Evolutionary conservation across 2,797 vertebrate genomes (phyloP).

Genomic region (Carduelis carduelis): DNA sequence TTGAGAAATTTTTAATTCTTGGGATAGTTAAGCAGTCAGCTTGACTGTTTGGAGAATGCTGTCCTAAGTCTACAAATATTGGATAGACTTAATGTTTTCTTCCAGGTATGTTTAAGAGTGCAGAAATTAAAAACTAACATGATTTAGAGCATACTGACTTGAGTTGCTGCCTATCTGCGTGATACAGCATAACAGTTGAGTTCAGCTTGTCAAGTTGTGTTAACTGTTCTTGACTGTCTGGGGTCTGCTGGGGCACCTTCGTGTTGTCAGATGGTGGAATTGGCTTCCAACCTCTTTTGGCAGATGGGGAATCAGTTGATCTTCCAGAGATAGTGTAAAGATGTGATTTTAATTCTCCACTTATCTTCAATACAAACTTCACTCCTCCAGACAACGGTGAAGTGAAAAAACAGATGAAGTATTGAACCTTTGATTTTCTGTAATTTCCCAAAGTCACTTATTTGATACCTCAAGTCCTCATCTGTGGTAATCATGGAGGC

Average conservation of each 20-base stretch:
- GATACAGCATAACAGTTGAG: neutral
- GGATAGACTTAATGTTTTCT: neutral
- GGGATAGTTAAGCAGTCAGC: neutral
- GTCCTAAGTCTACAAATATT: neutral
- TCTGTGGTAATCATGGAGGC: neutral
- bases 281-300: neutral
- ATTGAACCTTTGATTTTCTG: neutral
- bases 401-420: neutral
- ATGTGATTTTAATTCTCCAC: neutral
- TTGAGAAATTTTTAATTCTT: neutral
- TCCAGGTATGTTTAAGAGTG: neutral
- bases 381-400: neutral
- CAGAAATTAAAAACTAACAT: neutral
- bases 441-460: neutral
- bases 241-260: neutral
- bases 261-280: neutral
- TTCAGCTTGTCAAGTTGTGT: neutral
- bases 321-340: neutral
- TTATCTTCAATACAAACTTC: neutral
- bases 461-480: neutral
- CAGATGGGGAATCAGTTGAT: neutral
- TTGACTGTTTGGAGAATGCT: neutral
- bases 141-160: neutral
- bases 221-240: neutral
- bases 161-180: neutral